phyloP scores from a whole-genome alignment of 2,888 invertebrate species.

The Euspilapteryx auroguttella region DNA sequence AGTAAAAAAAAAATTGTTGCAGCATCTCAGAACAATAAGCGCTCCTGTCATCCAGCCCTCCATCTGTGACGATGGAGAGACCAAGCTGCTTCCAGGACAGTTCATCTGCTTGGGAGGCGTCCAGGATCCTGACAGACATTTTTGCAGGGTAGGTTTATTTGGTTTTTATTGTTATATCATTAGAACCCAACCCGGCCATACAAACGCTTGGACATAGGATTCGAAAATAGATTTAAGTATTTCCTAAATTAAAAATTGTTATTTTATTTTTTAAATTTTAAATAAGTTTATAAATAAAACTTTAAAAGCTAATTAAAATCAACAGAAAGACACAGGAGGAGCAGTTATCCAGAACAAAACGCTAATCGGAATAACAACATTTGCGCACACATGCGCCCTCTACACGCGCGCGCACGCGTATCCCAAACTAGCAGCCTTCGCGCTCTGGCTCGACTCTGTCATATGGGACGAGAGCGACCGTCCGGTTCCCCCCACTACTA shows the following conservation, averaged over 20 bases:
- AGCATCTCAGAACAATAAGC: constrained; percentile 43
- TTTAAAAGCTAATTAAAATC: too few relatives aligned
- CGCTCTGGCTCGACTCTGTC: constrained; percentile 34
- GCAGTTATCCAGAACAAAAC: constrained; percentile 46
- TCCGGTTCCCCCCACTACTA: constrained; percentile 13
- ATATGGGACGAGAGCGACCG: constrained; percentile 42
- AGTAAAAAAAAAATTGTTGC: too few relatives aligned
- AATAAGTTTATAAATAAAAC: too few relatives aligned
- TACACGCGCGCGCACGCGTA: constrained; percentile 43
- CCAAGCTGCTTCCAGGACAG: constrained; percentile 31
- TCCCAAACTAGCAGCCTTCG: constrained; percentile 32
- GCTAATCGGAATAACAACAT: constrained; percentile 29
- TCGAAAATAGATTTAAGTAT: too few relatives aligned
- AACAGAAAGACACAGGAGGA: constrained; percentile 45
- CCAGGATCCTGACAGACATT: constrained; percentile 41
- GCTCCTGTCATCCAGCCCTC: constrained; percentile 30
- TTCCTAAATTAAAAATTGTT: too few relatives aligned
- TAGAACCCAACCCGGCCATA: constrained; percentile 9
- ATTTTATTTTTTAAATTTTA: too few relatives aligned
- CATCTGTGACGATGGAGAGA: constrained; percentile 33
- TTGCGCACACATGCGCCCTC: constrained; percentile 34
- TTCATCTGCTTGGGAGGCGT: constrained; percentile 43
- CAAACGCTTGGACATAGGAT: too few relatives aligned
- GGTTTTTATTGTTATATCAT: too few relatives aligned
- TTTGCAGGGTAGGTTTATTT: constrained; percentile 32